phyloP scores from a whole-genome alignment of 1,140 invertebrate genomes.

The Cataglyphis hispanica region DNA sequence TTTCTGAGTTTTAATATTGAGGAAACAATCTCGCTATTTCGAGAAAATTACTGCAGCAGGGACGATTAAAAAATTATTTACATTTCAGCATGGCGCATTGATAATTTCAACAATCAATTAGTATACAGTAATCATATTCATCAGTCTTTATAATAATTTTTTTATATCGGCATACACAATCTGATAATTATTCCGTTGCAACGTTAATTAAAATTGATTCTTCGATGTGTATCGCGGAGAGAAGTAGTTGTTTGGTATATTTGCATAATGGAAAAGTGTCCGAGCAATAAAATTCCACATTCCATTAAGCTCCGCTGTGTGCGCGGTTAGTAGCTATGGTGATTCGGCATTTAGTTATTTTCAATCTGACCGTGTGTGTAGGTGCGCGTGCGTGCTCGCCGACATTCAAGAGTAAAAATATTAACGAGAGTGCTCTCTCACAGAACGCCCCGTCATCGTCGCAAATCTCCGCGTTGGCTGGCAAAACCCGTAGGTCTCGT shows the following conservation, averaged over 20 bases:
- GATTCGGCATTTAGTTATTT: constrained; percentile 71
- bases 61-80: constrained; percentile 9
- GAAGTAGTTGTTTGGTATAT: constrained; percentile 51
- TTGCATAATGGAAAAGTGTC: constrained; percentile 62
- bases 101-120: constrained; percentile 60
- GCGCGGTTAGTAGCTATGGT: constrained; percentile 63
- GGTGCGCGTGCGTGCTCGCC: background rate
- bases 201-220: constrained; percentile 61
- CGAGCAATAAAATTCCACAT: constrained; percentile 61
- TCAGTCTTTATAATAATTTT: constrained; percentile 45
- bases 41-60: constrained; percentile 4
- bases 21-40: background rate
- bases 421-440: constrained; percentile 67
- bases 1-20: constrained; percentile 16
- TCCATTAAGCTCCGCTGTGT: constrained; percentile 50
- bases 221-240: constrained; percentile 50
- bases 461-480: constrained; percentile 62
- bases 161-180: constrained; percentile 42
- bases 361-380: constrained; percentile 43
- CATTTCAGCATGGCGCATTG: constrained; percentile 11
- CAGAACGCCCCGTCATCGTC: constrained; percentile 68
- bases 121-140: constrained; percentile 26
- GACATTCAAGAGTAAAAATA: constrained; percentile 63
- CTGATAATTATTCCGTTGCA: constrained; percentile 51
- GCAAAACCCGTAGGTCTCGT: constrained; percentile 60